phyloP scores from a whole-genome alignment of 2,888 invertebrate genomes.

The Rosalia funebris region DNA sequence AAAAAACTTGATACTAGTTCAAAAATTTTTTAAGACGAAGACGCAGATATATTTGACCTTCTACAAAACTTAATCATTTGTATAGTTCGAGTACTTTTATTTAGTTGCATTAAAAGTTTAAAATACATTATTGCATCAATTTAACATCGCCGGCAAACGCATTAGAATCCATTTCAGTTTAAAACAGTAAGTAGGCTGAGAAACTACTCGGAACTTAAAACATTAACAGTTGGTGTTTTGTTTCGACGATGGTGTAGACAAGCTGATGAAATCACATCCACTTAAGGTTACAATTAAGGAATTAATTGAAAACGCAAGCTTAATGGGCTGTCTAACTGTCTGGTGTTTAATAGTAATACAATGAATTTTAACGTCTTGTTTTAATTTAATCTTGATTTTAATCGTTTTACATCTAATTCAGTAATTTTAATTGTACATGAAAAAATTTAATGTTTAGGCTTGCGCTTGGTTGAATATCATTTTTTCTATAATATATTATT shows the following conservation, averaged over 20 bases:
- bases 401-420: too few species aligned
- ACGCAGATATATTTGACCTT: too few species aligned
- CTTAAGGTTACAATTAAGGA: slow-evolving; percentile 1
- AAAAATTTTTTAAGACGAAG: too few species aligned
- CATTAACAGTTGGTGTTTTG: not conserved
- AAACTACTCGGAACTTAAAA: not conserved
- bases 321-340: not conserved
- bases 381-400: too few species aligned
- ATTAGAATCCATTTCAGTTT: not conserved
- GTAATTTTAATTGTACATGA: too few species aligned
- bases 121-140: not conserved
- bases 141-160: not conserved
- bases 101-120: too few species aligned
- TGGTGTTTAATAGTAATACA: not conserved
- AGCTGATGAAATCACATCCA: slow-evolving; percentile 1
- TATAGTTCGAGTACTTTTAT: too few species aligned
- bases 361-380: not conserved
- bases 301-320: not conserved
- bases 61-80: too few species aligned
- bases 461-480: too few species aligned
- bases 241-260: not conserved
- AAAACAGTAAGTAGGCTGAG: not conserved
- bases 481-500: too few species aligned
- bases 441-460: too few species aligned
- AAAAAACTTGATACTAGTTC: too few species aligned